These are phyloP conservation scores for Diabrotica balteata DNA, from an alignment of 2,888 invertebrate genomes.

Conservation along the genomic window DNA sequence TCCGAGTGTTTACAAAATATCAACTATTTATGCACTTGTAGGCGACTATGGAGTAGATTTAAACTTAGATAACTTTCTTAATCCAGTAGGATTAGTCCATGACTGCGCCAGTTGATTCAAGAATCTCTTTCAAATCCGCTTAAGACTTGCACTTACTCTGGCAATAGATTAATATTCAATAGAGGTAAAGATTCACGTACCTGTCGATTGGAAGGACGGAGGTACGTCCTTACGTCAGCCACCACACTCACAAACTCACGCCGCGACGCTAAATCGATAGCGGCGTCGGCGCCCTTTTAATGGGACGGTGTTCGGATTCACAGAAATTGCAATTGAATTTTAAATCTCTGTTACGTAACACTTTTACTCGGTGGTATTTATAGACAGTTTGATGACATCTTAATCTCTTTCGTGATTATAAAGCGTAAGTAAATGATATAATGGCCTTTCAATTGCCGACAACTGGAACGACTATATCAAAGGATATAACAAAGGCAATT, in stretches of 20 bases:
- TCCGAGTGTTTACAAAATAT: no score
- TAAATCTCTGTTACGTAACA: neutral
- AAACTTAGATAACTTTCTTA: neutral
- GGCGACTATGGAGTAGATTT: neutral
- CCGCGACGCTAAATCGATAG: slow-evolving; percentile 55
- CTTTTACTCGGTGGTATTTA: neutral
- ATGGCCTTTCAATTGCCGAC: no score
- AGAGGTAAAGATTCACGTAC: slow-evolving; percentile 47
- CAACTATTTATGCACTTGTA: no score
- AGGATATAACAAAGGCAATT: no score
- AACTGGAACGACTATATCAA: no score
- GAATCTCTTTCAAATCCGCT: neutral
- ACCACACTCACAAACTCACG: slow-evolving; percentile 54
- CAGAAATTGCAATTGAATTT: slow-evolving; percentile 1
- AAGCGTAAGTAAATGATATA: no score
- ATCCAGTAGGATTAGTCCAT: neutral
- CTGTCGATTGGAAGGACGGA: slow-evolving; percentile 50
- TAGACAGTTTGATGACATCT: no score
- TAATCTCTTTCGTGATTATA: no score
- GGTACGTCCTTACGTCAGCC: slow-evolving; percentile 51
- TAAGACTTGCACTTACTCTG: neutral
- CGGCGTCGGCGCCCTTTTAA: slow-evolving; percentile 52
- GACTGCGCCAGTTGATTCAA: neutral
- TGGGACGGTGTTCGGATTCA: slow-evolving; percentile 1
- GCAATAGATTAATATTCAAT: slow-evolving; percentile 13